These are phyloP conservation scores for Brachionus rotundiformis DNA, from an alignment of 1,140 invertebrate genomes.

Conservation along the genomic window DNA sequence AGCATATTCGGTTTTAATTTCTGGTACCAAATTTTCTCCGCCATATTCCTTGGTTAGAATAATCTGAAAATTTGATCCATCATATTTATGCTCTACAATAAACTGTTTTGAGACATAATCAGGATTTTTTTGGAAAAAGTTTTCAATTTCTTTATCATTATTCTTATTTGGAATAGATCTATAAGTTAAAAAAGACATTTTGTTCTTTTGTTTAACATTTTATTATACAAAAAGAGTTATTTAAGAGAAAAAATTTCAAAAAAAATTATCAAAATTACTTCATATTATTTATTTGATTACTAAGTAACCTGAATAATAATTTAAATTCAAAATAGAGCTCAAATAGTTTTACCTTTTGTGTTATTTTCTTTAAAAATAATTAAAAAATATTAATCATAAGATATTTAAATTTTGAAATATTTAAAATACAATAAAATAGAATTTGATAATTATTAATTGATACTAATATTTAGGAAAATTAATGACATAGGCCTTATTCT, in stretches of 20 bases:
- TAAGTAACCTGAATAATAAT: too few species aligned
- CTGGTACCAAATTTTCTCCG: not conserved
- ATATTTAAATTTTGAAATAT: too few species aligned
- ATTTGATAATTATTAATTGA: too few species aligned
- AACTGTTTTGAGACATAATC: not conserved
- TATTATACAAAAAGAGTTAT: too few species aligned
- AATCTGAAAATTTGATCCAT: constrained; percentile 44
- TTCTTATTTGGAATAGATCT: not conserved
- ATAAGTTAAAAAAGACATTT: constrained; percentile 29
- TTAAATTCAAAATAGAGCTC: too few species aligned
- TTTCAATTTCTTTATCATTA: constrained; percentile 10
- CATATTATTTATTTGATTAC: not conserved
- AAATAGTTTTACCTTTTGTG: too few species aligned
- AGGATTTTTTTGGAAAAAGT: not conserved
- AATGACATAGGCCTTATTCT: too few species aligned
- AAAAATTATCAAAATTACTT: too few species aligned
- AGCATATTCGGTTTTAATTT: not conserved
- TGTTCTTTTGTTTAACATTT: not conserved
- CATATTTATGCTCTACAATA: constrained; percentile 31
- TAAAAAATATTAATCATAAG: too few species aligned
- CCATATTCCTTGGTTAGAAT: not conserved
- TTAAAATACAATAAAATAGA: too few species aligned
- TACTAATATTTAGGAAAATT: not conserved
- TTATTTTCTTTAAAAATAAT: too few species aligned
- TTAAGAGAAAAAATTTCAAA: too few species aligned